Conservation (phyloP, 1,140 invertebrate genomes). For the Caenorhabditis briggsae region DNA sequence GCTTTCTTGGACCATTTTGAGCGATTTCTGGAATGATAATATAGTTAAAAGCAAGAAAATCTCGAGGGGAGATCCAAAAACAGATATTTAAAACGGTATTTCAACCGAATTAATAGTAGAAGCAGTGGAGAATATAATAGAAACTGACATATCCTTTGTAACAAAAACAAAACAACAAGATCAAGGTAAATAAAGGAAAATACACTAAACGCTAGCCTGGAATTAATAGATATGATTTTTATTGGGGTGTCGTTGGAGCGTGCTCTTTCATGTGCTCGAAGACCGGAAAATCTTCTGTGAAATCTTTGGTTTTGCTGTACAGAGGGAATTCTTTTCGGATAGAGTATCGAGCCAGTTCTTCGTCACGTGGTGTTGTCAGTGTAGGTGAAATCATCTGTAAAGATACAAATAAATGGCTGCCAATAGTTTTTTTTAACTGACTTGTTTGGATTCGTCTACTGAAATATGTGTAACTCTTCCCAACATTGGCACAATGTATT, state of each 20-base stretch:
- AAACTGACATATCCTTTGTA: neutral
- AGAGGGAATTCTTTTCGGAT: slow-evolving; percentile 58
- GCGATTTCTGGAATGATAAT: neutral
- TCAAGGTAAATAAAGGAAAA: too few species aligned
- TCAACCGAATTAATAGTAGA: neutral
- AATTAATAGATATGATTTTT: neutral
- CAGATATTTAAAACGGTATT: neutral
- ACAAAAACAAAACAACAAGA: slow-evolving; percentile 12
- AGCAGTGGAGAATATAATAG: neutral
- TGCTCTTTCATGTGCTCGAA: slow-evolving; percentile 62
- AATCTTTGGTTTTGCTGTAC: slow-evolving; percentile 59
- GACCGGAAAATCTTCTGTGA: slow-evolving; percentile 58
- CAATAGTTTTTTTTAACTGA: slow-evolving; percentile 19
- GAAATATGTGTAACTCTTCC: slow-evolving; percentile 75
- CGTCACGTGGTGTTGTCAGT: slow-evolving; percentile 51
- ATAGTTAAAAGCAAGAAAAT: neutral
- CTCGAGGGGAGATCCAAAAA: neutral
- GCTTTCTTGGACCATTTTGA: slow-evolving; percentile 76
- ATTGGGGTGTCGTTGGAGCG: slow-evolving; percentile 8
- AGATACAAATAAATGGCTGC: neutral
- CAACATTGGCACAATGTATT: slow-evolving; percentile 76
- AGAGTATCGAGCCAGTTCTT: slow-evolving; percentile 61
- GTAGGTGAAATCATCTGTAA: slow-evolving; percentile 65
- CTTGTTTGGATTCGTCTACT: slow-evolving; percentile 70
- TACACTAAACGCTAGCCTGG: slow-evolving; percentile 24